Percentiles rank a stretch among this genome's conserved stretches.
Conservation (phyloP, 2,888 invertebrate species). For the Volucella inflata region DNA sequence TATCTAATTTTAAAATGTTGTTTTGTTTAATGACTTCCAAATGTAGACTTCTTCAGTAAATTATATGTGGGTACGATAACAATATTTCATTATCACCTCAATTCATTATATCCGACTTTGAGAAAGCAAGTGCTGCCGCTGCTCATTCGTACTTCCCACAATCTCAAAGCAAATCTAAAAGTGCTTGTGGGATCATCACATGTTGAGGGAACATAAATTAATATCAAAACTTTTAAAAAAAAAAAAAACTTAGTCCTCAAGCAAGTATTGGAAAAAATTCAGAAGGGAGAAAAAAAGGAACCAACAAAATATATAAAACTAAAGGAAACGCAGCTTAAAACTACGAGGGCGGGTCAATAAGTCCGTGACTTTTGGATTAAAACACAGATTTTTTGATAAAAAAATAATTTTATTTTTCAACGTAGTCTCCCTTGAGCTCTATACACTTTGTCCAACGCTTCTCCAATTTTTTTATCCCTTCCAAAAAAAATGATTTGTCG, state of each 20-base stretch:
- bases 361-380: no score
- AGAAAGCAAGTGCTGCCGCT: conserved; percentile 11
- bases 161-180: conserved; percentile 3
- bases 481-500: no score
- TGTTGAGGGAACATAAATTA: not conserved
- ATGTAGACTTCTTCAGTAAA: conserved; percentile 42
- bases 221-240: conserved; percentile 7
- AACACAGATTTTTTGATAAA: no score
- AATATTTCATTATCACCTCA: conserved; percentile 19
- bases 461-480: no score
- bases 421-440: no score
- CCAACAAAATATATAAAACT: conserved; percentile 16
- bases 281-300: conserved; percentile 13
- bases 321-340: conserved; percentile 12
- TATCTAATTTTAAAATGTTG: not conserved
- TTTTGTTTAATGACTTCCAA: conserved; percentile 39
- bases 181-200: no score
- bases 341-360: no score
- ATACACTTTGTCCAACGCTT: no score
- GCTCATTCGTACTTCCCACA: conserved; percentile 11
- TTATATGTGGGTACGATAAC: conserved; percentile 20
- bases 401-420: no score
- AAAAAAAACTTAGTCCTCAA: not conserved
- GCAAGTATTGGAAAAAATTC: conserved; percentile 12
- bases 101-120: conserved; percentile 30